Percentiles rank a stretch among this genome's conserved stretches.
These are phyloP conservation scores for Dicranocentrus wangi DNA, from an alignment of 2,888 invertebrate species.

Conservation along the genomic window DNA sequence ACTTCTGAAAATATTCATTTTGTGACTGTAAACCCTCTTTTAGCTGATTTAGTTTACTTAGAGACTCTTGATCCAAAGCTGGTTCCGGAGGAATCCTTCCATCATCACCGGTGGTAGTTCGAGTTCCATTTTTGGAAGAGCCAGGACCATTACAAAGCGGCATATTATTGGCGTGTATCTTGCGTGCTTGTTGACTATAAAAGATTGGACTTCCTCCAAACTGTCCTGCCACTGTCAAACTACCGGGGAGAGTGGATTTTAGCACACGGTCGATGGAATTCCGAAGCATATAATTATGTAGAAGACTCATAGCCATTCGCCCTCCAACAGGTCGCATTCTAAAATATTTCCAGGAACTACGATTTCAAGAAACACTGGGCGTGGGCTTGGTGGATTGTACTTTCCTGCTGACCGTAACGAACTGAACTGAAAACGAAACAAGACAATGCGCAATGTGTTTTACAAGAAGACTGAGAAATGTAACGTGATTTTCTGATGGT, in stretches of 20 bases:
- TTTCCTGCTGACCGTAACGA: too few species aligned
- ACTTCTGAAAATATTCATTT: slow-evolving; percentile 89
- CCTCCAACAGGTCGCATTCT: slow-evolving; percentile 36
- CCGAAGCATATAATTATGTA: slow-evolving; percentile 44
- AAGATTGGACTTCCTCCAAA: neutral
- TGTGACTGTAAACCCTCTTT: slow-evolving; percentile 76
- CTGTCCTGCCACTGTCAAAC: neutral
- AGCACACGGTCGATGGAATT: slow-evolving; percentile 42
- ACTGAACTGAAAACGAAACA: too few species aligned
- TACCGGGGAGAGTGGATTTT: neutral
- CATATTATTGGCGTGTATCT: neutral
- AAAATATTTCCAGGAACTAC: too few species aligned
- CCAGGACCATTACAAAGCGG: neutral
- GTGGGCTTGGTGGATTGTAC: too few species aligned
- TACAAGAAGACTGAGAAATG: too few species aligned
- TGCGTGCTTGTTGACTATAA: neutral
- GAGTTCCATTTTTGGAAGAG: neutral
- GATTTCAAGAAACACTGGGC: too few species aligned
- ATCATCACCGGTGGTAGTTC: neutral
- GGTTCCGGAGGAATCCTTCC: slow-evolving; percentile 6
- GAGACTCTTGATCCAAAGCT: slow-evolving; percentile 33
- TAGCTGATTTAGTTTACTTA: slow-evolving; percentile 40
- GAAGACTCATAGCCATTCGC: slow-evolving; percentile 45
- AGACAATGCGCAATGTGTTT: too few species aligned
- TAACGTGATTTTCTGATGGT: too few species aligned